Evolutionary conservation across 2,888 invertebrate species (phyloP), one percentile per base, ranked within the genome.

Genomic region (Tetragonisca angustula): DNA sequence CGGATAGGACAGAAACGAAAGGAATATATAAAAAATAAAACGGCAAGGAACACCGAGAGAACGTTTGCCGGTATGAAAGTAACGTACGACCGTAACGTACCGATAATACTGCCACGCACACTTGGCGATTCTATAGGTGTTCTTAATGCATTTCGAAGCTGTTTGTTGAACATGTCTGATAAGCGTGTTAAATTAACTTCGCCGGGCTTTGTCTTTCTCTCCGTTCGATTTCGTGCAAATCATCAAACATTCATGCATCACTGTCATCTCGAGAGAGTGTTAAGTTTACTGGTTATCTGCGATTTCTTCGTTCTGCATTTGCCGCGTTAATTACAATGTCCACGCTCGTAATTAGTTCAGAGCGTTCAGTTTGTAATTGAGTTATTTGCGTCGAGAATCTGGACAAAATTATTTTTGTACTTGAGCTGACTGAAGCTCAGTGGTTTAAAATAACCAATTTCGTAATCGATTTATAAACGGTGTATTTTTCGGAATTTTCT

Each of bases 21-120:
- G n/a, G 52, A 56, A 65, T 61, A 69, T 27, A 2, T n/a, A n/a
- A n/a, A 27, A 27, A 27, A 27, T 54, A 43, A 73, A 32, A 81
- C 72, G 64, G 78, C 69, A 75, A 75, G 64, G 49, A 76, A 50
- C 62, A 43, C 49, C 43, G 73, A 43, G 74, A 61, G 36, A 36
- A 77, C 27, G 67, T 52, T 52, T 32, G 56, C 54, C 49, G 32
- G 68, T 49, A 78, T 68, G 71, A 75, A 68, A 71, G 54, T 84
- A 84, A 84, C 70, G 81, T 70, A 71, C 77, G 70, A 43, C 43
- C 43, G 54, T 84, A 84, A 84, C 73, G 81, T 70, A 71, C 77
- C 77, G 70, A 81, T 83, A 83, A 83, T 61, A 73, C 71, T 81
- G 78, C 74, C 77, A 78, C 65, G 81, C 81, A 84, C 68, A 81